Evolutionary conservation across 2,113 vertebrate species (phyloP).

Genomic region (Anhinga rufa): DNA sequence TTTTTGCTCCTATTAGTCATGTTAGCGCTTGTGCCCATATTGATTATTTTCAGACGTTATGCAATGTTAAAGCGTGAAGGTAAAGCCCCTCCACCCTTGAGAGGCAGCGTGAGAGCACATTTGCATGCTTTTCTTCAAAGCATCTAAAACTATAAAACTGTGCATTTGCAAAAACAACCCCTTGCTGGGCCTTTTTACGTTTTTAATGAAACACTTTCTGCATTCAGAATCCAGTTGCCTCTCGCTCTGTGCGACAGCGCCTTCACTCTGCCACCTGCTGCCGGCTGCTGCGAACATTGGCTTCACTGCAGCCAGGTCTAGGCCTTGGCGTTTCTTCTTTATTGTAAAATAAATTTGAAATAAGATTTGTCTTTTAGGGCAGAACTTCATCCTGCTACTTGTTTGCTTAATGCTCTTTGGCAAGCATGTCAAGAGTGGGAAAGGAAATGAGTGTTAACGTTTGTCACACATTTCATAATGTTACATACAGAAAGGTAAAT

Average conservation of each 20-base stretch:
- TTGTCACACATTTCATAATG: not conserved
- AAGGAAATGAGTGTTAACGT: not conserved
- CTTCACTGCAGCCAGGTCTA: not conserved
- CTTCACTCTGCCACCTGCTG: not conserved
- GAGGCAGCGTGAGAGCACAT: not conserved
- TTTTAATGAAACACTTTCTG: not conserved
- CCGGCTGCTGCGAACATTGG: not conserved
- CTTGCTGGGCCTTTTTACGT: accelerated
- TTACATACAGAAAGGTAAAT: constrained; percentile 17
- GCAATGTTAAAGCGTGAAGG: not conserved
- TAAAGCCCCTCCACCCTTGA: not conserved
- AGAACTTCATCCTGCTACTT: not conserved
- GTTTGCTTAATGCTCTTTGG: not conserved
- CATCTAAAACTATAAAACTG: accelerated
- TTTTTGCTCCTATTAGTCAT: not conserved
- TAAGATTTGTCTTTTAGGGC: not conserved
- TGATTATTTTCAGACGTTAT: not conserved
- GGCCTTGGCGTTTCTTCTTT: not conserved
- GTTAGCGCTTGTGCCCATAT: accelerated
- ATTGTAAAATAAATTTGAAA: not conserved
- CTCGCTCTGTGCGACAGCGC: accelerated
- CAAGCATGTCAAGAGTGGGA: not conserved
- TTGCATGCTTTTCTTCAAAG: not conserved
- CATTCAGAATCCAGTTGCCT: not conserved
- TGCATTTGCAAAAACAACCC: not conserved